Conservation (phyloP, 2,888 invertebrate genomes). For the Dusona sp. region DNA sequence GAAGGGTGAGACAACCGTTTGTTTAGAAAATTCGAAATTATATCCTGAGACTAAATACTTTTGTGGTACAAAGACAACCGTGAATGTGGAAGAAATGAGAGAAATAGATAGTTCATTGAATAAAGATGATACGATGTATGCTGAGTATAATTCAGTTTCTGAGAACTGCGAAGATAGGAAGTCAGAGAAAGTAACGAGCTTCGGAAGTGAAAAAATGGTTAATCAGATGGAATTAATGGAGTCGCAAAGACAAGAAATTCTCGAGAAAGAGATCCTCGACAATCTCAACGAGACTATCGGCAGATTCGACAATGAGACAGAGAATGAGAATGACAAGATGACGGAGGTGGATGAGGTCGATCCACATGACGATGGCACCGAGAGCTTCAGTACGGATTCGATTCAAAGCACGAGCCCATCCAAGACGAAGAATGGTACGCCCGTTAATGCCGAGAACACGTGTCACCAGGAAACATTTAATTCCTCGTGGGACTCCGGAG, state of each 20-base stretch:
- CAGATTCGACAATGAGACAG: conserved; percentile 77
- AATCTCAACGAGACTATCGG: conserved; percentile 81
- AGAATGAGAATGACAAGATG: conserved; percentile 42
- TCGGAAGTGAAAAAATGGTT: conserved; percentile 24
- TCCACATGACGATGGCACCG: conserved; percentile 63
- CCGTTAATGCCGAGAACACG: conserved; percentile 64
- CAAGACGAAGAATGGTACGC: conserved; percentile 61
- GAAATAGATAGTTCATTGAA: background rate
- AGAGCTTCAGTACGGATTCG: conserved; percentile 80
- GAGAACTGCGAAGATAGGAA: background rate
- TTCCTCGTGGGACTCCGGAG: conserved; percentile 84
- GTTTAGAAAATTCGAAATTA: conserved; percentile 72
- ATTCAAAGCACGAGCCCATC: conserved; percentile 75
- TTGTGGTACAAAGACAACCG: conserved; percentile 5
- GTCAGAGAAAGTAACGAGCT: conserved; percentile 16
- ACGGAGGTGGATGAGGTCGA: conserved; percentile 61
- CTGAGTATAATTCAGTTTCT: conserved; percentile 1
- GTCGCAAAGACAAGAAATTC: conserved; percentile 48
- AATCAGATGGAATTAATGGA: conserved; percentile 48
- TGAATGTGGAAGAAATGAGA: conserved; percentile 27
- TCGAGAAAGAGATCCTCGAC: conserved; percentile 75
- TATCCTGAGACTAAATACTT: conserved; percentile 70
- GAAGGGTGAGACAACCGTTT: conserved; percentile 39
- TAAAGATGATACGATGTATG: background rate
- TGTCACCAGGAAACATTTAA: conserved; percentile 77